phyloP scores from a whole-genome alignment of 2,888 invertebrate species.

The Amphipyra berbera region DNA sequence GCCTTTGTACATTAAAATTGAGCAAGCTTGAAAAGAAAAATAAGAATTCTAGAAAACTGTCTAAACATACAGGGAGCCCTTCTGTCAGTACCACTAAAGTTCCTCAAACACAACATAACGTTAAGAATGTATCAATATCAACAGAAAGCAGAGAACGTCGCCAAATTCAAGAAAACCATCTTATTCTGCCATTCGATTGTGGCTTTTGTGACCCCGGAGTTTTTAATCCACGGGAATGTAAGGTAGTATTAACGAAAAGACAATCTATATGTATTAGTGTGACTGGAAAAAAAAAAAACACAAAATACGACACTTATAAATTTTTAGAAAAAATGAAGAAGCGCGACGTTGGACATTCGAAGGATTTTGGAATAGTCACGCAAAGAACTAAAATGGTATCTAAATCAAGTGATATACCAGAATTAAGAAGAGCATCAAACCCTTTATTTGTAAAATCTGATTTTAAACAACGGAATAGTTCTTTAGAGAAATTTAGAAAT shows the following conservation, averaged over 20 bases:
- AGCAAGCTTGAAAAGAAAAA: conserved; percentile 43
- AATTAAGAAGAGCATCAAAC: conserved; percentile 9
- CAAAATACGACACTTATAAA: conserved; percentile 1
- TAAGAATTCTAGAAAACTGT: conserved; percentile 33
- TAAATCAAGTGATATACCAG: conserved; percentile 22
- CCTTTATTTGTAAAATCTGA: conserved; percentile 16
- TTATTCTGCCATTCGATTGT: conserved; percentile 1
- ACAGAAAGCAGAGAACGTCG: neutral
- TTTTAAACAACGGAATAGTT: conserved; percentile 1
- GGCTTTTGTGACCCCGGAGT: conserved; percentile 5
- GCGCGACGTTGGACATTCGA: conserved; percentile 2
- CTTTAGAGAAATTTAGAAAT: conserved; percentile 14
- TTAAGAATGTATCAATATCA: conserved; percentile 9
- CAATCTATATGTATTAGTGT: neutral
- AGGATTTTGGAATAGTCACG: neutral
- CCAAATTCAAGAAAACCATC: neutral
- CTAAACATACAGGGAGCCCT: conserved; percentile 1
- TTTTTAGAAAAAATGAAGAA: conserved; percentile 9
- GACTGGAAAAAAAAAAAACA: neutral
- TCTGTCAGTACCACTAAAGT: neutral
- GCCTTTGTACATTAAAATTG: conserved; percentile 68
- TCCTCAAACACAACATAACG: conserved; percentile 2
- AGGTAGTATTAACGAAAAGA: conserved; percentile 5
- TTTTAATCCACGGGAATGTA: neutral
- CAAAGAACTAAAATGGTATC: conserved; percentile 24